Base-by-base conservation (phyloP, 2,888 invertebrate genomes). In the Rhagophthalmus giganteus region DNA sequence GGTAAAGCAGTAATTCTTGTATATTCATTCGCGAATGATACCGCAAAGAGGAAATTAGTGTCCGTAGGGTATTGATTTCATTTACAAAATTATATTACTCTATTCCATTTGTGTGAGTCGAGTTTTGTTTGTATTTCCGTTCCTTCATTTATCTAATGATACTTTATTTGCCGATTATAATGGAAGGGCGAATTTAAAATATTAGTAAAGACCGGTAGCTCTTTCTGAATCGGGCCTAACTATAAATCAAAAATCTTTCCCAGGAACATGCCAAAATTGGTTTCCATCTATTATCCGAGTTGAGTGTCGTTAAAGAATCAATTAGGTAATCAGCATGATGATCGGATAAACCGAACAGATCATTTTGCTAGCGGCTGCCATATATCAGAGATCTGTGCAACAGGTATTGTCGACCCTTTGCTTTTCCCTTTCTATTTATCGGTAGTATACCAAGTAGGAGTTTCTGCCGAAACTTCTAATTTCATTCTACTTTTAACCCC, bases 331-430 rank as follows among this genome's bases (percentile, higher is more conserved):
- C 52, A 47, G 37, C 47, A 32, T 31, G 40, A 47, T 47, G 46
- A 52, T 52, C 47, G 37, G 53, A 47, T 53, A 53, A 53, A 53
- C 37, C 30, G 32, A 47, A 32, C 42, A 40, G 47, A 53, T 53
- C 53, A 53, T 47, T 53, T 53, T 25, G 41, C 46, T 37, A 37
- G 47, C 47, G 53, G 53, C 41, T 35, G 32, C 54, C 49, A 48
- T 53, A 50, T 55, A 57, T 50, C 55, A 52, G 35, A 39, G 51
- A 45, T 45, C 37, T 14, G 42, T 49, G 59, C 62, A 62, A 62
- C 62, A 62, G 62, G 62, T 62, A 52, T 39, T 38, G 32, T 45
- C 42, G 42, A 49, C 51, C 52, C 42, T 38, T n/a, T 49, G 45
- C 47, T 44, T 46, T 52, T 53, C 51, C n/a, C 55, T 47, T 54